A percentile compares a stretch with the other conserved stretches of the same genome.
Evolutionary conservation across 2,888 invertebrate genomes (phyloP).

Genomic region (Ophion costatus): DNA sequence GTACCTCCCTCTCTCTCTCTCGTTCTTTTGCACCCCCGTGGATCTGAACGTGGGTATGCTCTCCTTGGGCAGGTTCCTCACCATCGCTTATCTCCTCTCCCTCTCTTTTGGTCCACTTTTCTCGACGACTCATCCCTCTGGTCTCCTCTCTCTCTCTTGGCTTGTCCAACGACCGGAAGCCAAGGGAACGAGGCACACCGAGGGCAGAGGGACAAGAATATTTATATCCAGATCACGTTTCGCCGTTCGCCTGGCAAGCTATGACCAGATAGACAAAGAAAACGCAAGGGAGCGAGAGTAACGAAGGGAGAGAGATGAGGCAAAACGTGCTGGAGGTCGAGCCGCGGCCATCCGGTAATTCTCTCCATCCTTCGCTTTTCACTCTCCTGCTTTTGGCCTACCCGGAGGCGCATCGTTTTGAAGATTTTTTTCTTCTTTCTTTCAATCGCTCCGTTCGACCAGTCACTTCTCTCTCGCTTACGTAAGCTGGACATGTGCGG

Average conservation of each 20-base stretch:
- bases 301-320: constrained; percentile 34
- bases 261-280: constrained; percentile 64
- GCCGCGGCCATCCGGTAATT: constrained; percentile 45
- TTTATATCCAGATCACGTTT: constrained; percentile 81
- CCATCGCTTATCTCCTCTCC: constrained; percentile 3
- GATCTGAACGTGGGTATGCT: constrained; percentile 3
- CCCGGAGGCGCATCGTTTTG: constrained; percentile 21
- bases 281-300: constrained; percentile 31
- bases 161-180: constrained; percentile 61
- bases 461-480: constrained; percentile 23
- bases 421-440: neutral
- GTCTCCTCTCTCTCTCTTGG: constrained; percentile 29
- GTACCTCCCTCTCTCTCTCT: neutral
- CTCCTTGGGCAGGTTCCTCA: constrained; percentile 16
- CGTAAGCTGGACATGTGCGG: constrained; percentile 21
- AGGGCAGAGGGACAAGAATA: constrained; percentile 55
- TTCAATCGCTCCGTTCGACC: constrained; percentile 18
- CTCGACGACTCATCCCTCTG: neutral
- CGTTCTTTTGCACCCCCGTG: neutral
- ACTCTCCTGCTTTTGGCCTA: constrained; percentile 23
- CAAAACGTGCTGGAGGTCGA: constrained; percentile 46
- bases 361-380: constrained; percentile 17
- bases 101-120: constrained; percentile 52
- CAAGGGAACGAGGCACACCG: constrained; percentile 22
- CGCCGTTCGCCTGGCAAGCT: constrained; percentile 58